Conservation (phyloP, 2,888 invertebrate species). For the Eilema sororculum region DNA sequence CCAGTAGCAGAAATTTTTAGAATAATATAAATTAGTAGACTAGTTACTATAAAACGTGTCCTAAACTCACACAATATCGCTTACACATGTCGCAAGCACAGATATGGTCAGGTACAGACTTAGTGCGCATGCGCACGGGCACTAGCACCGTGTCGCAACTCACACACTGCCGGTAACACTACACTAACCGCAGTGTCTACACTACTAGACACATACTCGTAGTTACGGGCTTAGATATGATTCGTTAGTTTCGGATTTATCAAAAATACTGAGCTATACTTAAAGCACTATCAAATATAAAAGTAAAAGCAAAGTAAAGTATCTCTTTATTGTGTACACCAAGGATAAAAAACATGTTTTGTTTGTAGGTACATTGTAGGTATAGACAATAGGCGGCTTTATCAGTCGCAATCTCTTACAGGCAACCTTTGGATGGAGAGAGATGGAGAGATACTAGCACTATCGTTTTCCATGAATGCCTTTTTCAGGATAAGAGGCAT, state of each 20-base stretch:
- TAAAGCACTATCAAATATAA: no score
- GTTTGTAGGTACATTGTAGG: no score
- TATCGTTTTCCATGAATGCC: not conserved
- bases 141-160: constrained; percentile 40
- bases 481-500: not conserved
- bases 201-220: constrained; percentile 42
- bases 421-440: no score
- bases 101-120: constrained; percentile 24
- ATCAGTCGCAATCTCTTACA: no score
- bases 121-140: not conserved
- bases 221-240: constrained; percentile 23
- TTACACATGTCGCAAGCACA: constrained; percentile 54
- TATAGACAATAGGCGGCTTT: no score
- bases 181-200: constrained; percentile 49
- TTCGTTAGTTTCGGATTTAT: not conserved
- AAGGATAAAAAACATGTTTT: no score
- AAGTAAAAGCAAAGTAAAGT: no score
- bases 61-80: constrained; percentile 25
- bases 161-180: constrained; percentile 29
- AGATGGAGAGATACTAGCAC: no score
- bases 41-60: not conserved
- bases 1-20: not conserved
- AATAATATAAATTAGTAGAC: no score
- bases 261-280: not conserved
- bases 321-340: no score